Evolutionary conservation across 2,888 invertebrate genomes (phyloP).

Genomic region (Parasteatoda lunata): DNA sequence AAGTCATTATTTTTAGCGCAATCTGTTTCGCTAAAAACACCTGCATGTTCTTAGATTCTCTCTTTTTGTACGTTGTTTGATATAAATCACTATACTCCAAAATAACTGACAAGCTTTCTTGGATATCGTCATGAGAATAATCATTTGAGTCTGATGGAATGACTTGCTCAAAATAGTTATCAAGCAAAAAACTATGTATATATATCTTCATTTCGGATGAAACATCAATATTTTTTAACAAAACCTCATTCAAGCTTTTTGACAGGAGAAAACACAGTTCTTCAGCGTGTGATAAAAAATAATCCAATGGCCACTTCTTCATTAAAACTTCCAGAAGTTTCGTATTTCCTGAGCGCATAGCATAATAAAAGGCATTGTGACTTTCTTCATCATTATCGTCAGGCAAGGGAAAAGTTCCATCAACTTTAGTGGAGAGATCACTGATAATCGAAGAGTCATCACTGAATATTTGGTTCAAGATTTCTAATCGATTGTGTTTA

Average conservation of each 20-base stretch:
- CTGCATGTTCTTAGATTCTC: neutral
- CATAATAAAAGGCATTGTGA: conserved; percentile 16
- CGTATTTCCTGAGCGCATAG: neutral
- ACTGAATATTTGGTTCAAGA: neutral
- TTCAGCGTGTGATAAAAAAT: neutral
- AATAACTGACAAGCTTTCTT: neutral
- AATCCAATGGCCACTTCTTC: neutral
- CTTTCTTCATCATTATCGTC: conserved; percentile 4
- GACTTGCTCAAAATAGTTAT: neutral
- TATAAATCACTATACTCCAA: neutral
- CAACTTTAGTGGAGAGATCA: neutral
- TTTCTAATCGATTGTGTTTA: neutral
- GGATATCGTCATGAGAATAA: neutral
- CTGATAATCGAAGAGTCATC: too few species aligned
- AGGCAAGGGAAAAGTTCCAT: neutral
- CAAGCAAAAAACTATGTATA: neutral
- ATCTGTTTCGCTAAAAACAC: neutral
- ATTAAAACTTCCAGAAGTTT: neutral
- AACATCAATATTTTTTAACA: neutral
- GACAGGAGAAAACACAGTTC: neutral
- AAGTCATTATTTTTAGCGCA: conserved; percentile 25
- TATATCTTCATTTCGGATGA: neutral
- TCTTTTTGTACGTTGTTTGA: neutral
- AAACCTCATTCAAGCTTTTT: neutral
- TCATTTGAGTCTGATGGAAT: neutral